Evolutionary conservation across 2,888 invertebrate species (phyloP).

Genomic region (Caenorhabditis parvicauda): DNA sequence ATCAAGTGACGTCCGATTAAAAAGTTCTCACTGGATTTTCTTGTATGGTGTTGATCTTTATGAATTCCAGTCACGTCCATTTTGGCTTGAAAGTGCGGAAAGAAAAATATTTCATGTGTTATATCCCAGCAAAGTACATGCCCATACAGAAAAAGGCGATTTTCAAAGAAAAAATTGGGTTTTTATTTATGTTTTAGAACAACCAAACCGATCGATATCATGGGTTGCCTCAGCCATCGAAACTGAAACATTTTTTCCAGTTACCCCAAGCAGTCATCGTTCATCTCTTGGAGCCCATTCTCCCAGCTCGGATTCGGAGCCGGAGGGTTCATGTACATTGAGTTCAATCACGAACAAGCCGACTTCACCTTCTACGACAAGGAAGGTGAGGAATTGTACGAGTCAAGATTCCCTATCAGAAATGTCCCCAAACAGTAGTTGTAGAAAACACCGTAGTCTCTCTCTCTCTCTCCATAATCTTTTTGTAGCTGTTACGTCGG

Average conservation of each 20-base stretch:
- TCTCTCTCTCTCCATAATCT: not conserved
- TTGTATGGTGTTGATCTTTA: too few relatives aligned
- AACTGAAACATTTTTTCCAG: conserved; percentile 8
- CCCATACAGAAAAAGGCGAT: too few relatives aligned
- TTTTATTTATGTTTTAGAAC: conserved; percentile 4
- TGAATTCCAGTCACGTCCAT: too few relatives aligned
- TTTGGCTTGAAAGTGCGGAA: too few relatives aligned
- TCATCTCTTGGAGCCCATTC: conserved; percentile 41
- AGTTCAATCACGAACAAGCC: conserved; percentile 15
- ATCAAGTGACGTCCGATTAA: too few relatives aligned
- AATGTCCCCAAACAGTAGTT: conserved; percentile 5
- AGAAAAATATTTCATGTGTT: too few relatives aligned
- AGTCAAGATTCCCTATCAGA: conserved; percentile 6
- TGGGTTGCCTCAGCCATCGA: too few relatives aligned
- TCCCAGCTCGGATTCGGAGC: conserved; percentile 54
- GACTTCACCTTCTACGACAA: conserved; percentile 20
- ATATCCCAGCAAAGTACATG: too few relatives aligned
- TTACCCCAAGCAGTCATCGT: conserved; percentile 60
- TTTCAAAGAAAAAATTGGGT: too few relatives aligned
- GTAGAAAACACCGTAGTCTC: not conserved
- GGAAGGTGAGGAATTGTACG: conserved; percentile 13
- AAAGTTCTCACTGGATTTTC: too few relatives aligned
- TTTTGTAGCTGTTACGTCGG: too few relatives aligned
- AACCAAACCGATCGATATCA: too few relatives aligned
- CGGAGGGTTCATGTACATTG: conserved; percentile 63